These are phyloP conservation scores for Gnathonemus echidnorhynchus DNA, from an alignment of 2,113 vertebrate genomes.

Conservation along the genomic window DNA sequence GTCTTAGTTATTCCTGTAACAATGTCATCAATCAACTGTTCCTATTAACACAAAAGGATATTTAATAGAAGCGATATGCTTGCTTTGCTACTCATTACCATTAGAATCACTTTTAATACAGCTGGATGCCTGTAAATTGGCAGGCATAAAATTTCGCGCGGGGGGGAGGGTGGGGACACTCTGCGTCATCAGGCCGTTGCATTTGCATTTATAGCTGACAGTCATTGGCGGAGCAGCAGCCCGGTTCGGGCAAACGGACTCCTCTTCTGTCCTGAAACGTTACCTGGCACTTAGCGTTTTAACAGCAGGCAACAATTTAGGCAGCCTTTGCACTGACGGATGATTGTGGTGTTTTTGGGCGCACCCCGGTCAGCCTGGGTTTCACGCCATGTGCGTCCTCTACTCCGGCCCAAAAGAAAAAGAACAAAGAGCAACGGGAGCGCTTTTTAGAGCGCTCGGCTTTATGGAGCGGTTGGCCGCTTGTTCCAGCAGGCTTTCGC, in stretches of 20 bases:
- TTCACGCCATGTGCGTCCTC: background rate
- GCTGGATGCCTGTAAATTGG: background rate
- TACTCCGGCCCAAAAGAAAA: background rate
- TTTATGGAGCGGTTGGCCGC: background rate
- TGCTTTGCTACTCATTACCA: background rate
- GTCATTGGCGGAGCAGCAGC: background rate
- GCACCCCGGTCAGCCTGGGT: background rate
- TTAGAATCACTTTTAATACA: background rate
- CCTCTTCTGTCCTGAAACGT: background rate
- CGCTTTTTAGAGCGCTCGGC: background rate
- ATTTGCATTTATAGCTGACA: background rate
- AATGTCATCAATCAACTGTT: background rate
- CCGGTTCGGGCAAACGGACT: background rate
- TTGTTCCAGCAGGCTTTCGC: background rate
- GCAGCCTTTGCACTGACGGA: background rate
- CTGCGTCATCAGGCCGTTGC: background rate
- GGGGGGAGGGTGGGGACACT: background rate
- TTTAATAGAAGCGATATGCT: background rate
- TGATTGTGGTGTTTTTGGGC: background rate
- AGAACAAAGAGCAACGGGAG: background rate
- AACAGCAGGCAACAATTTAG: background rate
- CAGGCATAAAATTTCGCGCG: background rate
- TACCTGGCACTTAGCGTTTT: background rate
- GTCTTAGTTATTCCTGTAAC: background rate
- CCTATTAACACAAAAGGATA: constrained; percentile 3